Evolutionary conservation across 1,140 invertebrate genomes (phyloP), one percentile per base, ranked within the genome.

Genomic region (Sinella curviseta): DNA sequence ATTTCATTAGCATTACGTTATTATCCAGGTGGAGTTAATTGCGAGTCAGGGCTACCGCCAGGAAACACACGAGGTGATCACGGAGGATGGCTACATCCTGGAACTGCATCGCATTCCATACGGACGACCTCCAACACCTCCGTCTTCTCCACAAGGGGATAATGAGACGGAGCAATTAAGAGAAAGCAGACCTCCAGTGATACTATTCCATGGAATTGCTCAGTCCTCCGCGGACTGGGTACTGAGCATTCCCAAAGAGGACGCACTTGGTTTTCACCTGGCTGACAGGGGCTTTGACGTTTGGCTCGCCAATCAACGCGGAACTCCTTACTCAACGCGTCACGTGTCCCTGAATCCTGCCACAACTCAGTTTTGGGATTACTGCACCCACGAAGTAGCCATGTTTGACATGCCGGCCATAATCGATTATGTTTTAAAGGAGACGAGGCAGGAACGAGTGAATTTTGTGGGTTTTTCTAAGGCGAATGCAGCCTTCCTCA

Each of bases 271-370:
- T 3, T 74, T 73, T 57, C 74, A 90, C 36, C 86, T 94, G 78
- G 91, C 91, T 0, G 93, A 95, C 83, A 89, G 88, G 0, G 93
- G 93, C 1, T 93, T 91, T 80, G 94, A 95, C 86, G 95, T n/a
- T 26, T 48, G 39, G 91, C 77, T 91, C 76, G 89, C 89, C 2
- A 92, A 92, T 83, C 85, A 84, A 24, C 82, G 91, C 34, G 91
- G 91, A 16, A 91, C 90, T 82, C 87, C 84, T 60, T 91, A 90
- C 82, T 88, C 88, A 0, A 26, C 34, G 20, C 84, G 84, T 26
- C 87, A 88, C 80, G 81, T 81, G 0, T 73, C 39, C 12, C 39
- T 74, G 14, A 80, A 55, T 1, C 34, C 65, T 0, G 74, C 73
- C 3, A 57, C 65, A 24, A 8, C 54, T 26, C 30, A 73, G 34